Evolutionary conservation across 2,113 vertebrate species (phyloP), one percentile per base, ranked within the genome.

Genomic region (Dicerorhinus sumatrensis): DNA sequence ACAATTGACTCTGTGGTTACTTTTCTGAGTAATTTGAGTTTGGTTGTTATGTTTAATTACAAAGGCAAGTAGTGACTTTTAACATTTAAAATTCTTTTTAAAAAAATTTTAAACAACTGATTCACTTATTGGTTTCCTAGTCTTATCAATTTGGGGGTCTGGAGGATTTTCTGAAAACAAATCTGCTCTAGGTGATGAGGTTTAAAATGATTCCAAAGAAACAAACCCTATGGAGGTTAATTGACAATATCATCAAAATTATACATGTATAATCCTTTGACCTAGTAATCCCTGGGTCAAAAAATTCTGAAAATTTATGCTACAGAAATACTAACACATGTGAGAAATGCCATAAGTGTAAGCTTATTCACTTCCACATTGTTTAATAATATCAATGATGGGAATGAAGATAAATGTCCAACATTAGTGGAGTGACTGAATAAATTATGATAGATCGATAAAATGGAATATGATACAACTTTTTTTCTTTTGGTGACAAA

Each of bases 121-220:
- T 8, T 62, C 6, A 3, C 77, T 80, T 96, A 73, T 8, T 96
- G 48, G 0, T 13, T 87, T 97, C 95, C 48, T 85, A 60, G 42
- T 72, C 8, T 89, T 77, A 39, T 58, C 46, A 92, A 51, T 85
- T 94, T 77, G 85, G 25, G 67, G 36, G 7, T 56, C 69, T 0
- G 36, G 65, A 39, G 76, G 4, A n/a, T 96, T 97, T 62, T 97
- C 48, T 72, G 65, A 60, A 60, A 94, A 81, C 17, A 75, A 86
- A 91, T 36, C 14, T 58, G 29, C 21, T 89, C 7, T 97, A 81
- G 18, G 1, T 89, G 5, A 27, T 91, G 3, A 96, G 0, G 0
- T 89, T 94, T 92, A 91, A 89, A 94, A 86, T 62, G 36, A 96
- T 94, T 97, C 56, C 18, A 83, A 92, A 92, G 86, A 69, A 96